Conservation (phyloP, 2,888 invertebrate genomes). For the Stenoptilia bipunctidactyla region DNA sequence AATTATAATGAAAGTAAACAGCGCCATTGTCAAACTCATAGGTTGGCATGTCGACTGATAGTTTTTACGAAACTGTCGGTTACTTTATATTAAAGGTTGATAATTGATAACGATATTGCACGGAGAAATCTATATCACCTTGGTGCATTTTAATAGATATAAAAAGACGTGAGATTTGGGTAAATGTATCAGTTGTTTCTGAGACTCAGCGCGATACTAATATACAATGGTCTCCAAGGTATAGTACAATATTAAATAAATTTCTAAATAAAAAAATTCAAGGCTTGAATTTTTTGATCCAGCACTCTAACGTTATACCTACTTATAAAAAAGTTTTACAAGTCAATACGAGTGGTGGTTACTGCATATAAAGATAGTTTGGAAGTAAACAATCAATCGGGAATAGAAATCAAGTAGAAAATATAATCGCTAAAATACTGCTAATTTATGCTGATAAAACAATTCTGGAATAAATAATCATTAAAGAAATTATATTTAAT, state of each 20-base stretch:
- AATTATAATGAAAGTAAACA: slow-evolving; percentile 26
- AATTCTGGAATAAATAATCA: no score
- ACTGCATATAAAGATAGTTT: no score
- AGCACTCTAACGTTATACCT: no score
- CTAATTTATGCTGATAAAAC: no score
- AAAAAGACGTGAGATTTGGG: slow-evolving; percentile 38
- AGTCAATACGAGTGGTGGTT: no score
- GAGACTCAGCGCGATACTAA: slow-evolving; percentile 22
- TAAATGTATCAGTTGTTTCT: slow-evolving; percentile 43
- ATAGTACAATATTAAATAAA: slow-evolving; percentile 23
- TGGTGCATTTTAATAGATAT: slow-evolving; percentile 50
- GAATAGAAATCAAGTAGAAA: no score
- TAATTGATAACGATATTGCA: slow-evolving; percentile 19
- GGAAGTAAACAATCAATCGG: no score
- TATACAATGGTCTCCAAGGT: slow-evolving; percentile 50
- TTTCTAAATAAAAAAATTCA: no score
- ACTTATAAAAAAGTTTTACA: no score
- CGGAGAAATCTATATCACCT: slow-evolving; percentile 59
- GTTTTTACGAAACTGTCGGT: background rate
- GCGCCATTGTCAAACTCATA: slow-evolving; percentile 33
- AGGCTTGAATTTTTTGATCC: no score
- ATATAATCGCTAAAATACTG: no score
- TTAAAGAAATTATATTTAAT: no score
- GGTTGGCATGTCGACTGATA: slow-evolving; percentile 10
- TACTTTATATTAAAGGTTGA: background rate